A percentile compares a stretch with the other conserved stretches of the same genome.
These are phyloP conservation scores for Sinocyclocheilus anophthalmus DNA, from an alignment of 2,113 vertebrate species.

Conservation along the genomic window DNA sequence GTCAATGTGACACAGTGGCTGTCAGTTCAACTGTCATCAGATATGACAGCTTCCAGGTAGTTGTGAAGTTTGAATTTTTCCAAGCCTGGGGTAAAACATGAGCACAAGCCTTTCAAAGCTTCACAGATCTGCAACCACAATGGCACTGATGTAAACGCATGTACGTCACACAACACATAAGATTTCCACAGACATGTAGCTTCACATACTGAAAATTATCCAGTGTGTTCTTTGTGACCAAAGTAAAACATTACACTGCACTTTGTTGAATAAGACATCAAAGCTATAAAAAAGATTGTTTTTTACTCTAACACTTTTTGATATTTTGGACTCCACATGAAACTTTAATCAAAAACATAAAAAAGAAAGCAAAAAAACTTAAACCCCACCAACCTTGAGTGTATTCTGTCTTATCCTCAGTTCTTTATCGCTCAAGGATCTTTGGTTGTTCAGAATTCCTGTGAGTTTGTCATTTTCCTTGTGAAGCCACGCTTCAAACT, in stretches of 20 bases:
- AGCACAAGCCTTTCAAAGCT: not conserved
- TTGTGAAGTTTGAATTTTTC: slow-evolving; percentile 19
- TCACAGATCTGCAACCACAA: not conserved
- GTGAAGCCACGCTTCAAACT: slow-evolving; percentile 85
- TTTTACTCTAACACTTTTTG: slow-evolving; percentile 24
- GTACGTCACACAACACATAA: not conserved
- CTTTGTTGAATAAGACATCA: slow-evolving; percentile 38
- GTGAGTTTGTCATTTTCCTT: slow-evolving; percentile 78
- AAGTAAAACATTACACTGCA: slow-evolving; percentile 3
- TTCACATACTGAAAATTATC: not conserved
- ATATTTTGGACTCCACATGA: slow-evolving; percentile 8
- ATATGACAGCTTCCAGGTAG: slow-evolving; percentile 25
- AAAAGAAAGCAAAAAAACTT: not conserved
- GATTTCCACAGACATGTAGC: not conserved
- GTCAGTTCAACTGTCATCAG: slow-evolving; percentile 3
- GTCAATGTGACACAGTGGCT: not conserved
- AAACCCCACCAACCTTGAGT: slow-evolving; percentile 77
- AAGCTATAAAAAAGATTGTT: slow-evolving; percentile 21
- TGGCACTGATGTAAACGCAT: not conserved
- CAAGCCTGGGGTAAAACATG: slow-evolving; percentile 1
- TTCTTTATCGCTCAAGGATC: slow-evolving; percentile 62
- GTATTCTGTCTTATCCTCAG: slow-evolving; percentile 62
- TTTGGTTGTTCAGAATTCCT: slow-evolving; percentile 62
- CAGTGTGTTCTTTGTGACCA: not conserved
- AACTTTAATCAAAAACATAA: slow-evolving; percentile 39